phyloP scores from a whole-genome alignment of 2,113 vertebrate genomes.

The Abramis brama region DNA sequence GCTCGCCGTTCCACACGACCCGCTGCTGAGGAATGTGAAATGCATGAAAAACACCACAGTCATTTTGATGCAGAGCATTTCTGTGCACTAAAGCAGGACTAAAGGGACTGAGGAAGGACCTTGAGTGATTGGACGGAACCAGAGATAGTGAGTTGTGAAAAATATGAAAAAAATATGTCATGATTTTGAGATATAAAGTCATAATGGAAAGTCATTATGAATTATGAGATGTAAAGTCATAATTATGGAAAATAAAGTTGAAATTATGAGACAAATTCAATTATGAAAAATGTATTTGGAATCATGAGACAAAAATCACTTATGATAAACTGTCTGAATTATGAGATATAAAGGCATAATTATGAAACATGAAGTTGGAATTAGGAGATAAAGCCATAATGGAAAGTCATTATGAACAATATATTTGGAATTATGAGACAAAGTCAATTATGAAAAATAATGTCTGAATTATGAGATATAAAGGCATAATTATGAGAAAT shows the following conservation, averaged over 20 bases:
- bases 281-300: background rate
- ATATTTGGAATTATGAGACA: background rate
- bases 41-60: background rate
- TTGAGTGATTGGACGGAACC: background rate
- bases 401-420: background rate
- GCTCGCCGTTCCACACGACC: conserved; percentile 4
- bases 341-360: background rate
- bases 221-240: background rate
- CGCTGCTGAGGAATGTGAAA: background rate
- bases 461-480: no score
- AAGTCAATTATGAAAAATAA: no score
- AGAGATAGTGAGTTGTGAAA: no score
- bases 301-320: background rate
- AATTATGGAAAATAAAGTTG: no score
- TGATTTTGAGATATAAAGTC: background rate
- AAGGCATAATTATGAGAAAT: no score
- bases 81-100: background rate
- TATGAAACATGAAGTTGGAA: background rate
- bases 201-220: background rate
- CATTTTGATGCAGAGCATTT: conserved; percentile 1
- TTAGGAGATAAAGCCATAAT: background rate
- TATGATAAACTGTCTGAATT: no score
- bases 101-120: background rate
- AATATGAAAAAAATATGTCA: no score
- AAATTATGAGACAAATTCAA: background rate